Percentiles rank a stretch among this genome's conserved stretches.
These are phyloP conservation scores for Lethenteron reissneri DNA, from an alignment of 2,113 vertebrate genomes.

Conservation along the genomic window DNA sequence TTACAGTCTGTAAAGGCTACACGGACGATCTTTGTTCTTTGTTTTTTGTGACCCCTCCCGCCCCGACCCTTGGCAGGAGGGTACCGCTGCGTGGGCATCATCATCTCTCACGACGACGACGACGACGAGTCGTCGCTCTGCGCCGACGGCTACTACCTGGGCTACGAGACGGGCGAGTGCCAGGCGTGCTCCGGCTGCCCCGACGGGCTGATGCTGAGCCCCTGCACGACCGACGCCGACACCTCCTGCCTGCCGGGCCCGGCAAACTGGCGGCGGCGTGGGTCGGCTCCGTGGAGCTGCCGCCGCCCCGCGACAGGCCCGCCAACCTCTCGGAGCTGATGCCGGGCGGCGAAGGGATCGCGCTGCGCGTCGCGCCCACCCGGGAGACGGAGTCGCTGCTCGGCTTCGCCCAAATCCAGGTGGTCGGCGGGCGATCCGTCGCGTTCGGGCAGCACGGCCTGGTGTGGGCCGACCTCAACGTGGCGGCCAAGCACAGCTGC, in stretches of 20 bases:
- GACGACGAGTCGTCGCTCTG: conserved; percentile 34
- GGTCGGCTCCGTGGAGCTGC: conserved; percentile 23
- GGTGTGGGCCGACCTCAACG: conserved; percentile 50
- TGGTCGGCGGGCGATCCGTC: conserved; percentile 15
- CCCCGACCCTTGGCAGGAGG: conserved; percentile 27
- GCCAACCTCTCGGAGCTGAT: conserved; percentile 33
- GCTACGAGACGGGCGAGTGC: conserved; percentile 46
- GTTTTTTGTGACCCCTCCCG: no score
- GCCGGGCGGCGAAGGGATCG: conserved; percentile 31
- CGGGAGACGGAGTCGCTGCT: background rate
- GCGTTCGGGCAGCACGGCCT: conserved; percentile 40
- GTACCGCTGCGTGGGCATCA: conserved; percentile 48
- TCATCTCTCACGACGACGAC: conserved; percentile 18
- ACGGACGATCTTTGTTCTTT: no score
- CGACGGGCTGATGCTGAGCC: conserved; percentile 20
- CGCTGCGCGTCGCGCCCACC: conserved; percentile 8
- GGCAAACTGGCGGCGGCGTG: conserved; percentile 36
- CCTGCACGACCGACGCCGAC: conserved; percentile 35
- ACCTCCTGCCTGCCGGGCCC: conserved; percentile 22
- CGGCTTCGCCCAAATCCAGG: conserved; percentile 24
- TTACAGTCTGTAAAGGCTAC: no score
- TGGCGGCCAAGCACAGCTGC: conserved; percentile 49
- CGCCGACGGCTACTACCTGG: conserved; percentile 48
- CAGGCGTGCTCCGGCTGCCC: conserved; percentile 42
- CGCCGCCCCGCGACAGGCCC: conserved; percentile 15